These are phyloP conservation scores for Apamea crenata DNA, from an alignment of 2,888 invertebrate species.

Conservation along the genomic window DNA sequence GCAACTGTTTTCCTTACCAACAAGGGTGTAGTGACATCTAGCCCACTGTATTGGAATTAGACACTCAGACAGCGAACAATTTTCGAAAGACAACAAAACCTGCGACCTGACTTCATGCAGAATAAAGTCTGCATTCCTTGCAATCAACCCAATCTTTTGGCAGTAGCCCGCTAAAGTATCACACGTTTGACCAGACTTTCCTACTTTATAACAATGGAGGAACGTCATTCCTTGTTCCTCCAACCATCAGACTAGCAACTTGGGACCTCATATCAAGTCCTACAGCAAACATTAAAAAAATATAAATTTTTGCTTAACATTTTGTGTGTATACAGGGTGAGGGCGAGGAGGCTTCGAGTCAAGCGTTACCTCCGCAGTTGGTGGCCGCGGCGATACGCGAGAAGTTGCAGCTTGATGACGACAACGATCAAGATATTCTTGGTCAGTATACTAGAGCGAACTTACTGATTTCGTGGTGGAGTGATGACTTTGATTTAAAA, in stretches of 20 bases:
- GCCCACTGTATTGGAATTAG: not conserved
- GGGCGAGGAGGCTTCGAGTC: slow-evolving; percentile 82
- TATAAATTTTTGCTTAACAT: not conserved
- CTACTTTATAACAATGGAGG: too few relatives aligned
- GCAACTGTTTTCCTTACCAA: not conserved
- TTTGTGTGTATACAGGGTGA: slow-evolving; percentile 77
- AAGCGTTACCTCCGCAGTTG: slow-evolving; percentile 85
- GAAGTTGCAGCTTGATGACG: slow-evolving; percentile 94
- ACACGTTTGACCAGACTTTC: not conserved
- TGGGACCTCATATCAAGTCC: too few relatives aligned
- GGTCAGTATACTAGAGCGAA: slow-evolving; percentile 77
- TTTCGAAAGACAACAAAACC: not conserved
- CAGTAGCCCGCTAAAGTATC: not conserved
- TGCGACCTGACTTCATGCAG: not conserved
- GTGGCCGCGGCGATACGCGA: slow-evolving; percentile 94
- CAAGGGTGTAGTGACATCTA: not conserved
- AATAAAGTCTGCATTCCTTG: not conserved
- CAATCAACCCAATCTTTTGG: not conserved
- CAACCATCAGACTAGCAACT: not conserved
- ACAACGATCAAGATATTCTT: slow-evolving; percentile 96
- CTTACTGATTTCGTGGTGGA: not conserved
- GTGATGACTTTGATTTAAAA: not conserved
- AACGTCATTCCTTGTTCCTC: too few relatives aligned
- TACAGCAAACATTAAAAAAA: not conserved
- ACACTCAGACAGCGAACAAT: not conserved